Percentiles rank a stretch among this genome's conserved stretches.
Evolutionary conservation across 2,113 vertebrate genomes (phyloP).

Genomic region (Stictonetta naevosa): DNA sequence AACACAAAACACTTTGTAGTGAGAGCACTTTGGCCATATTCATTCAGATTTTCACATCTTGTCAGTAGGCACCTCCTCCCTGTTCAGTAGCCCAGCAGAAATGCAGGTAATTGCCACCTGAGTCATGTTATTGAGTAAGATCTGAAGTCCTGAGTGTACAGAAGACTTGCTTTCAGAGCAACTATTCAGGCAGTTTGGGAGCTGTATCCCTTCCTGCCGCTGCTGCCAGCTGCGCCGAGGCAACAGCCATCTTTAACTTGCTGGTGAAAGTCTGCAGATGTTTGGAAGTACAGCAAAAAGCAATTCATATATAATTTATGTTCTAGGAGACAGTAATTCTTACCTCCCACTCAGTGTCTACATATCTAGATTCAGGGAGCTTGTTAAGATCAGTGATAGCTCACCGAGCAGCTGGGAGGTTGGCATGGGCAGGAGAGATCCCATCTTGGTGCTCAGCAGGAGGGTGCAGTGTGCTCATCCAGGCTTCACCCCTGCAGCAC

Average conservation of each 20-base stretch:
- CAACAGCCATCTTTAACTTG: not conserved
- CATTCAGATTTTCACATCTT: not conserved
- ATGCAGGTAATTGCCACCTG: not conserved
- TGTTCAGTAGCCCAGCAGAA: not conserved
- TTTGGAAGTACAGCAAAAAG: constrained; percentile 7
- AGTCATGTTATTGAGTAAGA: not conserved
- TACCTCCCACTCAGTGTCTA: not conserved
- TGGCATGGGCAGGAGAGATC: not conserved
- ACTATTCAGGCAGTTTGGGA: not conserved
- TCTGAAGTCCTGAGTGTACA: not conserved
- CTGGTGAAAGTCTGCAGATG: not conserved
- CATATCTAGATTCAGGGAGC: not conserved
- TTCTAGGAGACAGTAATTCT: not conserved
- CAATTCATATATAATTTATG: not conserved
- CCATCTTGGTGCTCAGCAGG: not conserved
- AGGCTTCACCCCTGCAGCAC: not conserved
- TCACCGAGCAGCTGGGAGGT: not conserved
- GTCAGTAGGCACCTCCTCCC: not conserved
- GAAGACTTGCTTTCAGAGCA: not conserved
- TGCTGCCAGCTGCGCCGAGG: not conserved
- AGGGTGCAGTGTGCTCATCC: not conserved
- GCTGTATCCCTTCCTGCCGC: not conserved
- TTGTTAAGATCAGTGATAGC: not conserved
- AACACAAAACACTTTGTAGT: not conserved
- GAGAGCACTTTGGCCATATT: not conserved